Conservation (phyloP, 2,797 vertebrate species). For the Alfaro cultratus region DNA sequence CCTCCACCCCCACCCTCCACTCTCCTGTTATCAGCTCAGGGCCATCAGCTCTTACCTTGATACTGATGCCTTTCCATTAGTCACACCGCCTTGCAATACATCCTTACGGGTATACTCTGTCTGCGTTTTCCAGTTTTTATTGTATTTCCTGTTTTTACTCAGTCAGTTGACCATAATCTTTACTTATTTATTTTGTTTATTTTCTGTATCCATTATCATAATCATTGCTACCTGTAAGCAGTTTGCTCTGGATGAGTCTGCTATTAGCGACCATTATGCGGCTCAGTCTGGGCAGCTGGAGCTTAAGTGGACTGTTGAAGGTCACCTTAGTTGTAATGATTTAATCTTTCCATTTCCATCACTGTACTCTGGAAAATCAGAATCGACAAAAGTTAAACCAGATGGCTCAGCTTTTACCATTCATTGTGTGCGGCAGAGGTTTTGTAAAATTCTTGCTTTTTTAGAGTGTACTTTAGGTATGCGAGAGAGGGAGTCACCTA, state of each 20-base stretch:
- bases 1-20: background rate
- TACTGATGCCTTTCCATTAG: conserved; percentile 66
- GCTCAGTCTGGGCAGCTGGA: conserved; percentile 1
- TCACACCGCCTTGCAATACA: conserved; percentile 35
- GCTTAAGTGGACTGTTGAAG: conserved; percentile 43
- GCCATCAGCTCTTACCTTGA: conserved; percentile 63
- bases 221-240: conserved; percentile 7
- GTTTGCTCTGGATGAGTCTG: conserved; percentile 7
- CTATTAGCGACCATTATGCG: conserved; percentile 13
- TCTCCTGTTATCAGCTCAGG: conserved; percentile 41
- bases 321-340: conserved; percentile 29
- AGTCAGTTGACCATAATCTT: conserved; percentile 8
- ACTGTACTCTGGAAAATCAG: conserved; percentile 19
- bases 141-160: conserved; percentile 31
- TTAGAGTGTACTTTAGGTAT: background rate
- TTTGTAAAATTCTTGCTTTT: conserved; percentile 9
- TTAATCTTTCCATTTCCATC: conserved; percentile 14
- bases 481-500: no score
- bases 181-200: conserved; percentile 18
- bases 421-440: conserved; percentile 13
- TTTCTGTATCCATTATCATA: conserved; percentile 15
- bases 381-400: background rate
- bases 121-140: conserved; percentile 31
- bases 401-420: conserved; percentile 21
- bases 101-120: conserved; percentile 33